A percentile compares a stretch with the other conserved stretches of the same genome.
These are phyloP conservation scores for Pteruthius melanotis DNA, from an alignment of 2,113 vertebrate species.

Conservation along the genomic window DNA sequence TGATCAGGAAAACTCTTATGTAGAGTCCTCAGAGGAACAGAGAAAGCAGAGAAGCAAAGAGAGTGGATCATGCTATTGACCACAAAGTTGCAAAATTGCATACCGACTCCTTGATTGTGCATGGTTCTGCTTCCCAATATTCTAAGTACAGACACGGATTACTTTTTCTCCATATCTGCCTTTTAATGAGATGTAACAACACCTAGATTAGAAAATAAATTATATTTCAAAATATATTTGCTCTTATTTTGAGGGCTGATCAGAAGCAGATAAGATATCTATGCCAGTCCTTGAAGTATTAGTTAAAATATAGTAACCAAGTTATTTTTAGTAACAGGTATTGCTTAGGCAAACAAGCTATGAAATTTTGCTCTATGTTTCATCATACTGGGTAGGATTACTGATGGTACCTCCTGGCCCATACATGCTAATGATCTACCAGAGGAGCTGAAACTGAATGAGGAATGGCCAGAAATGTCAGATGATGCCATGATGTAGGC, in stretches of 20 bases:
- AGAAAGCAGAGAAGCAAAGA: background rate
- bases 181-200: background rate
- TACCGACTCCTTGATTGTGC: background rate
- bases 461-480: background rate
- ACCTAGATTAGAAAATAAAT: background rate
- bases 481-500: background rate
- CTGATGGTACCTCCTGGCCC: background rate
- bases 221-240: background rate
- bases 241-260: background rate
- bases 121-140: background rate
- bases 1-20: background rate
- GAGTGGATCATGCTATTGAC: background rate
- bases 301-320: conserved; percentile 37
- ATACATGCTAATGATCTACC: background rate
- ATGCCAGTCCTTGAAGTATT: background rate
- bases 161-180: background rate
- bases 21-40: background rate
- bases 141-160: background rate
- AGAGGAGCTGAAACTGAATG: background rate
- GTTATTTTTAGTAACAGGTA: conserved; percentile 26
- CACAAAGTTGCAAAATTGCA: background rate
- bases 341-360: background rate
- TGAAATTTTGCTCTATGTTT: conserved; percentile 35
- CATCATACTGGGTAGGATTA: background rate
- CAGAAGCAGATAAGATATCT: background rate